phyloP scores from a whole-genome alignment of 2,113 vertebrate species.

The Bombycilla garrulus region DNA sequence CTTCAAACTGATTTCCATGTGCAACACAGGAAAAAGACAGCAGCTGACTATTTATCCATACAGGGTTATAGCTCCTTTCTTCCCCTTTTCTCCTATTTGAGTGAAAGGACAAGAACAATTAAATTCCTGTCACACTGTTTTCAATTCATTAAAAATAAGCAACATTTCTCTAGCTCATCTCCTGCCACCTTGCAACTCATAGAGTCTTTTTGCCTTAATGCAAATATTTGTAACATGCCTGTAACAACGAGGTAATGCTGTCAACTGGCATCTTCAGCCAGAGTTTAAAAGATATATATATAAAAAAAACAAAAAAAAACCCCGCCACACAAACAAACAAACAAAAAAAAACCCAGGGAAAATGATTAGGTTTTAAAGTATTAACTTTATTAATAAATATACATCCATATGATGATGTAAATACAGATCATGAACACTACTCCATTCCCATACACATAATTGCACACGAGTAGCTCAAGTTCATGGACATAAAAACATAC shows the following conservation, averaged over 20 bases:
- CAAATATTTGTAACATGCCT: background rate
- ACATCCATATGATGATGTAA: constrained; percentile 84
- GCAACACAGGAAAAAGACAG: background rate
- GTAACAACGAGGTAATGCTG: background rate
- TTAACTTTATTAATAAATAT: constrained; percentile 86
- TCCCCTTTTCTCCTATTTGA: background rate
- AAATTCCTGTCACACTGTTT: background rate
- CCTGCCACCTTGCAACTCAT: background rate
- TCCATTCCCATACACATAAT: constrained; percentile 84
- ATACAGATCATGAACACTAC: constrained; percentile 84
- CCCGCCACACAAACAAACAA: background rate
- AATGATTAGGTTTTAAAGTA: constrained; percentile 65
- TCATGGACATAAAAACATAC: constrained; percentile 83
- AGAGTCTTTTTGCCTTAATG: background rate
- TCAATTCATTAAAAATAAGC: background rate
- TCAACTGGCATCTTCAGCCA: background rate
- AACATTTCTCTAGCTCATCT: background rate
- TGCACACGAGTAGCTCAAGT: constrained; percentile 84
- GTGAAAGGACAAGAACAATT: background rate
- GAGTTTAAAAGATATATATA: background rate
- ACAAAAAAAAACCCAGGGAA: background rate
- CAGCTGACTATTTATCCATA: background rate
- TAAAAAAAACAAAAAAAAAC: background rate
- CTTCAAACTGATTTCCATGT: background rate
- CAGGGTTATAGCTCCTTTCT: background rate